Evolutionary conservation across 2,113 vertebrate species (phyloP), one percentile per base, ranked within the genome.

Genomic region (Herpailurus yagouaroundi): DNA sequence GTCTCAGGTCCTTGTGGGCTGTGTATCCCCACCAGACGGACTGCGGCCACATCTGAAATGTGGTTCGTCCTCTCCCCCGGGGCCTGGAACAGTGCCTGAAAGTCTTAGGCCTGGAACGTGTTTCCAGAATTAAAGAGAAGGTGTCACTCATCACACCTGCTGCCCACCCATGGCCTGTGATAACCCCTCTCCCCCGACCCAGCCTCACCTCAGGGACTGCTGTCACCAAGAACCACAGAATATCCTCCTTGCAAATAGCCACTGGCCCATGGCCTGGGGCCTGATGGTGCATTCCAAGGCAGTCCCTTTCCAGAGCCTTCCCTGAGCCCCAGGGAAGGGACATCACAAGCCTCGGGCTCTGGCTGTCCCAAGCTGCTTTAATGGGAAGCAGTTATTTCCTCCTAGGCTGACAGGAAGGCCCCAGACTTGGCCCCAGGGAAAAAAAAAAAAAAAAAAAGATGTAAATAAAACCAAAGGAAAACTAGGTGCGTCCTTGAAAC

Each of bases 401-500:
- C 41, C 36, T 23, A 0, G 52, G 21, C 92, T 8, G 41, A 31
- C 60, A 31, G 80, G 0, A 36, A 36, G 71, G 74, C 63, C 79
- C 90, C 45, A 36, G 89, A 48, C 23, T 1, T 0, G 1, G 91
- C 96, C 81, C 76, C 21, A 3, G 50, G 55, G 36, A 57, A 89
- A 52, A 76, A 90, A 45, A 45, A 38, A 38, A 38, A 38, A 45
- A 57, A 50, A 52, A 89, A 52, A 76, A 90, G 94, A 91, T 5
- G 38, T 91, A 86, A 98, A 91, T 87, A 93, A 94, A 97, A 94
- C 1, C 12, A 0, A 0, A 93, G 86, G 41, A 55, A 95, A 95
- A 96, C 79, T 13, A 0, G 21, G 41, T 4, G 18, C 1, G 93
- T 97, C 98, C 98, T 98, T 97, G 98, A 97, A 98, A 93, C 33